Conservation (phyloP, 2,113 vertebrate species). For the Thermophis baileyi region DNA sequence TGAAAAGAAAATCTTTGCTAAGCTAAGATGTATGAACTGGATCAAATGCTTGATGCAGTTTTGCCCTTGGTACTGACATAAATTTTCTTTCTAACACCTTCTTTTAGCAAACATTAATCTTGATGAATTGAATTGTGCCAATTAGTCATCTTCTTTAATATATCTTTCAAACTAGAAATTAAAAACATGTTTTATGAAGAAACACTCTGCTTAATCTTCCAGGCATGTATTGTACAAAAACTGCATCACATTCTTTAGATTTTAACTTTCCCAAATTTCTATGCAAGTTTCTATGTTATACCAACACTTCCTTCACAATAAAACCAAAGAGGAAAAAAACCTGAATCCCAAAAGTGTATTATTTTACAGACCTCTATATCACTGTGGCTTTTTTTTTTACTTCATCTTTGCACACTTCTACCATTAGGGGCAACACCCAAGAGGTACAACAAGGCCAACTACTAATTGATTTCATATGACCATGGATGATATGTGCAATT, state of each 20-base stretch:
- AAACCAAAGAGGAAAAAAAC: not conserved
- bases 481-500: not conserved
- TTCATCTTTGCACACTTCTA: not conserved
- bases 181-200: slow-evolving; percentile 43
- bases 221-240: slow-evolving; percentile 9
- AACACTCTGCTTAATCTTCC: slow-evolving; percentile 42
- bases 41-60: slow-evolving; percentile 73
- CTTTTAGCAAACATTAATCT: slow-evolving; percentile 64
- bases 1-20: slow-evolving; percentile 74
- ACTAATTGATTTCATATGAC: not conserved
- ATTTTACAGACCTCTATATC: not conserved
- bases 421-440: not conserved
- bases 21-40: slow-evolving; percentile 67
- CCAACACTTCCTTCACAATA: not conserved
- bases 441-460: not conserved
- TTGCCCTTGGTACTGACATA: slow-evolving; percentile 64
- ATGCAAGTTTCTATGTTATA: not conserved
- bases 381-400: not conserved
- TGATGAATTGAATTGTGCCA: slow-evolving; percentile 45
- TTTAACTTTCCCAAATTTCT: not conserved
- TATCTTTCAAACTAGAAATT: slow-evolving; percentile 51
- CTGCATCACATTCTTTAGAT: not conserved
- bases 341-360: not conserved
- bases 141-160: slow-evolving; percentile 25
- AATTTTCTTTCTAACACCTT: slow-evolving; percentile 67